These are phyloP conservation scores for Cyphomyrus discorhynchus DNA, from an alignment of 2,113 vertebrate genomes.

Conservation along the genomic window DNA sequence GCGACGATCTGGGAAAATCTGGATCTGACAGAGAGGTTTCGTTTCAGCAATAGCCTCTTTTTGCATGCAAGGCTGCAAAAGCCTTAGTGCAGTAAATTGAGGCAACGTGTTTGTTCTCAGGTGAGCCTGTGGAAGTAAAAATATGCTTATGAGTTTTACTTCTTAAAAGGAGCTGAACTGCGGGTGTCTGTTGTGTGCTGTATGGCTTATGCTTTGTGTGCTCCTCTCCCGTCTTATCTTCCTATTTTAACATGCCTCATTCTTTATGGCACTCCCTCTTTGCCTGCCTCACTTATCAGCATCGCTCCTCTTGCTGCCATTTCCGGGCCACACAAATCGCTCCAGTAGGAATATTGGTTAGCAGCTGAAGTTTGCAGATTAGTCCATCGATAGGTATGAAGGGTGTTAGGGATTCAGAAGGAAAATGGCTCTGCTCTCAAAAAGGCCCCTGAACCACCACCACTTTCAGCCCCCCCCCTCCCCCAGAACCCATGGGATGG, in stretches of 20 bases:
- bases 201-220: not conserved
- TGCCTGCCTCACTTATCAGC: not conserved
- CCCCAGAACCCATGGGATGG: not conserved
- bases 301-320: not conserved
- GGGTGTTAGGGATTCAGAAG: not conserved
- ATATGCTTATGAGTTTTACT: not conserved
- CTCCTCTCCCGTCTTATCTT: not conserved
- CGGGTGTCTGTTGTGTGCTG: not conserved
- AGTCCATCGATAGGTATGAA: not conserved
- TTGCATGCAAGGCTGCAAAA: not conserved
- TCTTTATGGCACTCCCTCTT: not conserved
- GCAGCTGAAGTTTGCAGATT: slow-evolving; percentile 1
- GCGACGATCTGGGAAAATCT: not conserved
- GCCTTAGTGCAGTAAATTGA: not conserved
- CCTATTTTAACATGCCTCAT: not conserved
- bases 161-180: not conserved
- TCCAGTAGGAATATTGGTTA: not conserved
- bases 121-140: not conserved
- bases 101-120: not conserved
- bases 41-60: not conserved
- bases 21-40: not conserved
- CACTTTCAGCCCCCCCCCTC: not conserved
- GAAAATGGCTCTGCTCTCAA: not conserved
- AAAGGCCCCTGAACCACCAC: not conserved
- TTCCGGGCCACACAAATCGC: not conserved